phyloP scores from a whole-genome alignment of 2,113 vertebrate species.

The Toxotes chatareus region DNA sequence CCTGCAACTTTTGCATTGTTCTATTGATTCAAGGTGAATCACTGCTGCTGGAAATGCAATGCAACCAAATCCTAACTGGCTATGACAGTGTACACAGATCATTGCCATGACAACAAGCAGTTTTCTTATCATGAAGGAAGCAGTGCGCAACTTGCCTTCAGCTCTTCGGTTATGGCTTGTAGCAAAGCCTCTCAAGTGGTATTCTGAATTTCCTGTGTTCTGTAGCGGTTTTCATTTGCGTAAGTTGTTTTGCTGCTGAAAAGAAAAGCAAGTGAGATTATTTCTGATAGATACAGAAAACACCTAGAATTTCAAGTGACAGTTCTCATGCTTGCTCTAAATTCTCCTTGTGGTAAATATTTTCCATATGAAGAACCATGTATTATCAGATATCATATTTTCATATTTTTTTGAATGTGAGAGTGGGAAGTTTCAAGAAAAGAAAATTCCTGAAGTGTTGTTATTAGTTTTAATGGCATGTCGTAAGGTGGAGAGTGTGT shows the following conservation, averaged over 20 bases:
- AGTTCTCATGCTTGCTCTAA: neutral
- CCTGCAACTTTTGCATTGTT: neutral
- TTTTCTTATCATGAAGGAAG: constrained; percentile 27
- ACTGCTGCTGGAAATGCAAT: neutral
- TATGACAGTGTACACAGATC: neutral
- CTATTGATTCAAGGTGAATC: neutral
- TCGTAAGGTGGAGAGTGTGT: neutral
- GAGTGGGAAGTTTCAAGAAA: too few species aligned
- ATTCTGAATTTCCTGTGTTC: constrained; percentile 49
- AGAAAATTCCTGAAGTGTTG: too few species aligned
- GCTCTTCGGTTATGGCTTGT: constrained; percentile 1
- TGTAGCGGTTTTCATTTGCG: constrained; percentile 44
- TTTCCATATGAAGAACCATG: constrained; percentile 19
- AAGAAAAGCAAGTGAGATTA: constrained; percentile 48
- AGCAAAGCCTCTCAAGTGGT: constrained; percentile 20
- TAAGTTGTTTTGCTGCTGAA: constrained; percentile 53
- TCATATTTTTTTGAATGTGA: neutral
- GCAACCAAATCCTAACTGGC: neutral
- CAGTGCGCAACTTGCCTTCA: constrained; percentile 13
- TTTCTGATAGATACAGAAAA: constrained; percentile 20
- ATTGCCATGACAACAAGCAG: constrained; percentile 36
- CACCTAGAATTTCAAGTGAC: neutral
- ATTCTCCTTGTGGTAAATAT: constrained; percentile 3
- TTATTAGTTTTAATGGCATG: neutral
- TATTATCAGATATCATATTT: constrained; percentile 11